A percentile compares a stretch with the other conserved stretches of the same genome.
Evolutionary conservation across 2,797 vertebrate species (phyloP).

Genomic region (Enteromius argenteus): DNA sequence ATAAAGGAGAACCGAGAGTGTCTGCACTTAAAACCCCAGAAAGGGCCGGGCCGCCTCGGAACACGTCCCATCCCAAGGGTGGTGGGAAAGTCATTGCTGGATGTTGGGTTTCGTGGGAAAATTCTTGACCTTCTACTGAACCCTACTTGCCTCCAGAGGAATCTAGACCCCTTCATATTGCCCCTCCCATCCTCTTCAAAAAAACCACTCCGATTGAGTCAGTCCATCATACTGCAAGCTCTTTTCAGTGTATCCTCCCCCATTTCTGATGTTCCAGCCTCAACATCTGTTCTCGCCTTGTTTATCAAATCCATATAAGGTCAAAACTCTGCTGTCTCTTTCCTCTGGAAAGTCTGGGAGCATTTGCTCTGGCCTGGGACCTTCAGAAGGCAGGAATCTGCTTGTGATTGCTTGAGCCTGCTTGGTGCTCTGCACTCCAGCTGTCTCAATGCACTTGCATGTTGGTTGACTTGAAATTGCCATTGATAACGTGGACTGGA

Average conservation of each 20-base stretch:
- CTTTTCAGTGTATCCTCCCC: constrained; percentile 20
- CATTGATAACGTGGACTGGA: not conserved
- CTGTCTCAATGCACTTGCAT: constrained; percentile 8
- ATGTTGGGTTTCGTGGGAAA: constrained; percentile 75
- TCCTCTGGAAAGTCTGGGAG: constrained; percentile 32
- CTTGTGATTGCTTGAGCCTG: constrained; percentile 53
- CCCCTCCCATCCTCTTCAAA: constrained; percentile 29
- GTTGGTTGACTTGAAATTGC: constrained; percentile 4
- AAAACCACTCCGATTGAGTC: constrained; percentile 18
- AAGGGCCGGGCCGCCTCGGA: constrained; percentile 39
- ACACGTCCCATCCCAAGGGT: constrained; percentile 19
- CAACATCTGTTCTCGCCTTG: constrained; percentile 56
- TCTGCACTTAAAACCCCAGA: constrained; percentile 40
- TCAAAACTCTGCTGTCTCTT: constrained; percentile 48
- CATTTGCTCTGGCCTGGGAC: constrained; percentile 53
- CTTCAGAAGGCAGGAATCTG: constrained; percentile 26
- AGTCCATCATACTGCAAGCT: constrained; percentile 16
- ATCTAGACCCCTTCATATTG: constrained; percentile 47
- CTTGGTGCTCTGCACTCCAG: constrained; percentile 29
- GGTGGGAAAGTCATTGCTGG: constrained; percentile 50
- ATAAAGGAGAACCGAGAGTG: not conserved
- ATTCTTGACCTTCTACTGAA: constrained; percentile 72
- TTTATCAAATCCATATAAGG: constrained; percentile 80
- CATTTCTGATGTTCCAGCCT: constrained; percentile 61
- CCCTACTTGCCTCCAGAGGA: constrained; percentile 55